Percentiles rank a stretch among this genome's conserved stretches.
These are phyloP conservation scores for Sebastes melanostomus DNA, from an alignment of 2,797 vertebrate species.

Conservation along the genomic window DNA sequence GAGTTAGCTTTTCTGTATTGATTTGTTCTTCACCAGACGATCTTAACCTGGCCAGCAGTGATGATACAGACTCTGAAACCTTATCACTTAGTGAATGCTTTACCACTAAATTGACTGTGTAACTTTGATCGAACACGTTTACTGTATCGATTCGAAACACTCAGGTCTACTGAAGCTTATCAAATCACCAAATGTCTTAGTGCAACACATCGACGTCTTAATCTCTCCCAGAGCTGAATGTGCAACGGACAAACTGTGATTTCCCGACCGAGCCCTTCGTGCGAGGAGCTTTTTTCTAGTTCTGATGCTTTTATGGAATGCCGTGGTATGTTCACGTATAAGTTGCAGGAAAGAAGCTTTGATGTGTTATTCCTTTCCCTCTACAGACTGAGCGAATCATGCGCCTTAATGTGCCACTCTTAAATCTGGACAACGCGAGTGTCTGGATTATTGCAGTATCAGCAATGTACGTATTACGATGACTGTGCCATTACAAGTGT, in stretches of 20 bases:
- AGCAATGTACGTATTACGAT: constrained; percentile 78
- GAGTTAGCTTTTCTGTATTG: constrained; percentile 6
- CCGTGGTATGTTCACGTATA: constrained; percentile 54
- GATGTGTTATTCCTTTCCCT: constrained; percentile 65
- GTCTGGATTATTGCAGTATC: constrained; percentile 76
- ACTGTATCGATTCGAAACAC: constrained; percentile 76
- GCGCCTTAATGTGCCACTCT: constrained; percentile 68
- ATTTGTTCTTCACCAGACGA: constrained; percentile 40
- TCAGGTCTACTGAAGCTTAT: constrained; percentile 79
- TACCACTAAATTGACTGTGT: constrained; percentile 53
- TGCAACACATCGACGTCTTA: constrained; percentile 77
- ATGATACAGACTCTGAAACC: constrained; percentile 41
- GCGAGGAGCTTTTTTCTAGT: constrained; percentile 50
- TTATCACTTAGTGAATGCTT: constrained; percentile 34
- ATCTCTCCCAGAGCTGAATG: constrained; percentile 75
- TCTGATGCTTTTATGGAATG: constrained; percentile 61
- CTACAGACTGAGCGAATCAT: constrained; percentile 45
- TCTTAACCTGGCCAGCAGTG: constrained; percentile 48
- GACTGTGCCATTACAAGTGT: constrained; percentile 79
- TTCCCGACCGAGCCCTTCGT: constrained; percentile 53
- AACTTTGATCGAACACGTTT: constrained; percentile 70
- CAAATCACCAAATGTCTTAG: constrained; percentile 83
- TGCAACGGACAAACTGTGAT: constrained; percentile 79
- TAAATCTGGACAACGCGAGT: constrained; percentile 53
- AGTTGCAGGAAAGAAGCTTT: constrained; percentile 59